Evolutionary conservation across 2,797 vertebrate species (phyloP).

Genomic region (Arctocebus calabarensis): DNA sequence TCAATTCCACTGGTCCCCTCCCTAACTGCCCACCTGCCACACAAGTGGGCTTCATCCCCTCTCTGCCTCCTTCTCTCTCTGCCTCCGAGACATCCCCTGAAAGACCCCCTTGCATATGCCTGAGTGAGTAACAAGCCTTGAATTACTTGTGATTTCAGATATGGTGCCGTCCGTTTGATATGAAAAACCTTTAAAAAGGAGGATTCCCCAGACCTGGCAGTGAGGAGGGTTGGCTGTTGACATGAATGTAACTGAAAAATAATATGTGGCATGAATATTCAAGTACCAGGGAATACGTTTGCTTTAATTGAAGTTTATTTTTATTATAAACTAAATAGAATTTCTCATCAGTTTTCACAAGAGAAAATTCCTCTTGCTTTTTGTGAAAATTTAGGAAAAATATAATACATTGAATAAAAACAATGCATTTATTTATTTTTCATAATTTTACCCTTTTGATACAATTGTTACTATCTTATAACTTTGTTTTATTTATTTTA

Average conservation of each 20-base stretch:
- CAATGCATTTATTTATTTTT: background rate
- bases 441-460: background rate
- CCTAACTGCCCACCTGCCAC: background rate
- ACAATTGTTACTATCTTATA: background rate
- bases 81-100: background rate
- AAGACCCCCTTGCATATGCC: background rate
- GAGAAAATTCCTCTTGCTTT: background rate
- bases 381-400: background rate
- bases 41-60: background rate
- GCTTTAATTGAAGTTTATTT: background rate
- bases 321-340: background rate
- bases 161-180: background rate
- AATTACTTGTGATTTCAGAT: background rate
- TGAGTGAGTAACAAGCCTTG: background rate
- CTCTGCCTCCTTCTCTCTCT: background rate
- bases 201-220: accelerated
- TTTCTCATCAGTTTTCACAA: background rate
- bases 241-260: background rate
- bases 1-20: background rate
- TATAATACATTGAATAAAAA: background rate
- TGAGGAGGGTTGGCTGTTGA: background rate
- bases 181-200: background rate
- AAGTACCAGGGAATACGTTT: background rate
- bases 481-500: background rate
- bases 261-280: background rate